Conservation (phyloP, 2,888 invertebrate species). For the Schizotus pectinicornis region DNA sequence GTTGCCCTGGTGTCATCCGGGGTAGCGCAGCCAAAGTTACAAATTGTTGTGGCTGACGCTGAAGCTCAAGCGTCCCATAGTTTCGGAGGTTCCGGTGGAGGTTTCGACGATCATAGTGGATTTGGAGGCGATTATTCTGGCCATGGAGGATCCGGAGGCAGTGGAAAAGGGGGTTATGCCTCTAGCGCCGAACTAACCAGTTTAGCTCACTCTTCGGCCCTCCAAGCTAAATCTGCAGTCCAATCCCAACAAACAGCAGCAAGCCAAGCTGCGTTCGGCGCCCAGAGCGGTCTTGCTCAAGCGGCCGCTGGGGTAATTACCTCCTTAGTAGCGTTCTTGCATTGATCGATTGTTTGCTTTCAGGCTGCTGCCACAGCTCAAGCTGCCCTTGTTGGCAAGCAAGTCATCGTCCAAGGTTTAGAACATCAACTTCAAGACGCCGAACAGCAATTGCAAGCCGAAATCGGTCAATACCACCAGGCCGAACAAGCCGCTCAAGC, state of each 20-base stretch:
- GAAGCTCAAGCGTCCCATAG: too few relatives aligned
- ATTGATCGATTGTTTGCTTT: too few relatives aligned
- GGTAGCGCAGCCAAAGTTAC: too few relatives aligned
- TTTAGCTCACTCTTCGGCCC: constrained; percentile 72
- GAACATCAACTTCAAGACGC: constrained; percentile 75
- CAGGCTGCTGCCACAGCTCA: constrained; percentile 57
- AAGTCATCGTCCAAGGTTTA: constrained; percentile 58
- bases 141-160: too few relatives aligned
- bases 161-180: constrained; percentile 62
- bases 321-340: not conserved
- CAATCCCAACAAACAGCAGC: constrained; percentile 74
- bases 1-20: too few relatives aligned
- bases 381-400: constrained; percentile 68
- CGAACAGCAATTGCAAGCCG: constrained; percentile 68
- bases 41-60: too few relatives aligned
- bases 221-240: constrained; percentile 73
- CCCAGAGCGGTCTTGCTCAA: constrained; percentile 75
- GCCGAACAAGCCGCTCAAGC: constrained; percentile 73
- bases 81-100: too few relatives aligned
- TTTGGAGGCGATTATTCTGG: too few relatives aligned
- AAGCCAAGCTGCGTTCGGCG: constrained; percentile 75
- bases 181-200: constrained; percentile 71
- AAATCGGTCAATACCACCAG: constrained; percentile 71
- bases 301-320: constrained; percentile 63
- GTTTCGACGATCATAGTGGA: too few relatives aligned